Evolutionary conservation across 2,113 vertebrate species (phyloP), one percentile per base, ranked within the genome.

Genomic region (Nerophis ophidion): DNA sequence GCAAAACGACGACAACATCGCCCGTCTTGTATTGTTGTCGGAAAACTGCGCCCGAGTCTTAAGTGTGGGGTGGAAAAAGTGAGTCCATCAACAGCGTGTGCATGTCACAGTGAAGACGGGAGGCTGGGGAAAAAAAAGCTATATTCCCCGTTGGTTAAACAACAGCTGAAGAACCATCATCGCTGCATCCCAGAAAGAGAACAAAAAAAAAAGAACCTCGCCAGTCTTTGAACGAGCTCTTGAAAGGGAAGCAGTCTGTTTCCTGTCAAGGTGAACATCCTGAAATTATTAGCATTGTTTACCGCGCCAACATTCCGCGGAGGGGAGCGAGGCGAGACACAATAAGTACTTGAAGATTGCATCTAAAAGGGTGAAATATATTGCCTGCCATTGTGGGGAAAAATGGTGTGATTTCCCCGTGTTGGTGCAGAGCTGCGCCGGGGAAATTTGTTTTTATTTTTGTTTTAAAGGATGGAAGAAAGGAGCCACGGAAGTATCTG

Each of bases 251-350:
- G 83, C 72, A 75, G 77, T 48, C 68, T 71, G 71, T 79, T 81
- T 83, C 72, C 76, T 78, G 80, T 86, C 82, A 85, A 73, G 85
- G 84, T 81, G 71, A 75, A 77, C 74, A 70, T 78, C 66, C 78
- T 72, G 71, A 81, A 80, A 87, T 78, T 61, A 84, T 85, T 85
- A 80, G 64, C 75, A 85, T 87, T 84, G 85, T 88, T 91, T 88
- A 84, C 80, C 60, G 61, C 66, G 57, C 47, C 4, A 65, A 70
- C 78, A 72, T 54, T 26, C 65, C 57, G 65, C 48, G 52, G 64
- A 62, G 68, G 71, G 16, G 60, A 61, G 50, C 7, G 65, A 74
- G 63, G 55, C n/a, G 35, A 54, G 57, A 65, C 74, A 70, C 66
- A 72, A 78, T 74, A 70, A 75, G 74, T 61, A 64, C 59, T 67